Conservation (phyloP, 2,888 invertebrate genomes). For the Caradrina clavipalpis region DNA sequence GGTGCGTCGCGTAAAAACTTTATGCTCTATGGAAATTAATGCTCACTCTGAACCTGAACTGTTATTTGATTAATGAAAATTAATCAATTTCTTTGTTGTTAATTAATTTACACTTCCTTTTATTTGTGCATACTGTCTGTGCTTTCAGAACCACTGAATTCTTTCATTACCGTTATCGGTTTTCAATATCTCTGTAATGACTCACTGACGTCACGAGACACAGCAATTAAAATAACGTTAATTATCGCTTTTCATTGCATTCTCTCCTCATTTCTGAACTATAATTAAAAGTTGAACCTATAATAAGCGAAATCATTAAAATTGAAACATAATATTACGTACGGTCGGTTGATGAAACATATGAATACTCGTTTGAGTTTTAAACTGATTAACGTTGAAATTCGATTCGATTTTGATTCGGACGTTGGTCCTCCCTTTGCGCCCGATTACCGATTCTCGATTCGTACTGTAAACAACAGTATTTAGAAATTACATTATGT, state of each 20-base stretch:
- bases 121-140: constrained; percentile 11
- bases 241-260: constrained; percentile 50
- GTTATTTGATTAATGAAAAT: constrained; percentile 6
- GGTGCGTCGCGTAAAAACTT: constrained; percentile 10
- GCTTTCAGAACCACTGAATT: constrained; percentile 3
- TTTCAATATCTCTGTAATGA: constrained; percentile 41
- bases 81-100: constrained; percentile 11
- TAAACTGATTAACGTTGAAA: constrained; percentile 69
- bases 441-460: constrained; percentile 54
- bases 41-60: constrained; percentile 9
- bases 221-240: constrained; percentile 50
- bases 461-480: constrained; percentile 41
- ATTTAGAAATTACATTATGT: constrained; percentile 57
- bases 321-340: constrained; percentile 65
- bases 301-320: constrained; percentile 64
- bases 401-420: constrained; percentile 66
- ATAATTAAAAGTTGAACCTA: constrained; percentile 64
- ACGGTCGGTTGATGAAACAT: constrained; percentile 55
- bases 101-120: not conserved
- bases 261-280: constrained; percentile 38
- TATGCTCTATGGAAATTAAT: constrained; percentile 20
- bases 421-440: constrained; percentile 44
- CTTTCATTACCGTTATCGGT: constrained; percentile 22
- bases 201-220: constrained; percentile 31
- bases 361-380: constrained; percentile 68